Evolutionary conservation across 2,888 invertebrate species (phyloP), one percentile per base, ranked within the genome.

Genomic region (Hirtodrosophila duncani): DNA sequence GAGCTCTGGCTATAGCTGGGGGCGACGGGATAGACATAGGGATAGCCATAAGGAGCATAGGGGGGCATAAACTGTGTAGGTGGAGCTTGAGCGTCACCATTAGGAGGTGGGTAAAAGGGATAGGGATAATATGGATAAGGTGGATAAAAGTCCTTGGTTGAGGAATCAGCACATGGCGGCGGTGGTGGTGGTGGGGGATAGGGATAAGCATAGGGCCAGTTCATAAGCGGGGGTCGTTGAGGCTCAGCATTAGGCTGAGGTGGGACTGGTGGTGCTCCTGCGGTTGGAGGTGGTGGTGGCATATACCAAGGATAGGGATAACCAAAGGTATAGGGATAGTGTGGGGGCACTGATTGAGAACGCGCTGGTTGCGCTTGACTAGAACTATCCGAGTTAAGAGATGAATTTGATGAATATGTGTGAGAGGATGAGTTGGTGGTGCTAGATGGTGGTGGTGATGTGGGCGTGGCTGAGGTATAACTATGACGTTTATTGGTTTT

Each of bases 241-340:
- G 46, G 49, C 1, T 67, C 63, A n/a, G 67, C 67, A 50, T 39
- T 50, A 1, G 18, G n/a, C 3, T 8, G 17, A n/a, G 7, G 10
- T 24, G 52, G 37, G 14, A 23, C 16, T 24, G 24, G 36, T 3
- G 24, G 43, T n/a, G n/a, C n/a, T 0, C 24, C n/a, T 4, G 50
- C 42, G 0, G 21, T 27, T 2, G 48, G 44, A 3, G 56, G 67
- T 5, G 68, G 72, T 8, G 71, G 69, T 2, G 83, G 83, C 61
- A 78, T 77, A 51, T 80, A 85, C 84, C 84, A 85, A 5, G 84
- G 83, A 58, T 80, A 81, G 10, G 82, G 66, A 48, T 79, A 86
- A 2, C 80, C 79, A 56, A 71, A 85, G 20, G 83, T 78, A 71
- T 84, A 85, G 8, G 81, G 72, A 59, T 74, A 84, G 4, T 81